These are phyloP conservation scores for Drosophila sproati DNA, from an alignment of 1,140 invertebrate genomes.

Conservation along the genomic window DNA sequence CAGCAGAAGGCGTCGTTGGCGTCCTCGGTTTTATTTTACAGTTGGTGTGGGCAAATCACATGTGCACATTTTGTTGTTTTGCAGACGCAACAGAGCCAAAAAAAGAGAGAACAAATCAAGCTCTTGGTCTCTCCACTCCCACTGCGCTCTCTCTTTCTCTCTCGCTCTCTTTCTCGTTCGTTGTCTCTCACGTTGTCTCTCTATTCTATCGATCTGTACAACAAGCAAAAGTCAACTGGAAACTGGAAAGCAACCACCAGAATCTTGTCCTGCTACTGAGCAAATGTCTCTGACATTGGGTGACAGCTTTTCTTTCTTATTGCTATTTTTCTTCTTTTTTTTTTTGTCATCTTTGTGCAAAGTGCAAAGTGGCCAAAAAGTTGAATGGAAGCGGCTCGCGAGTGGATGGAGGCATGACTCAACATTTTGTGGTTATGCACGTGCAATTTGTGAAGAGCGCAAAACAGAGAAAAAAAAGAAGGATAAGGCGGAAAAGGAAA, in stretches of 20 bases:
- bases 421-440: constrained; percentile 81
- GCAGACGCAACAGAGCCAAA: constrained; percentile 31
- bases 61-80: constrained; percentile 72
- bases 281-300: constrained; percentile 60
- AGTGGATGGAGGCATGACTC: constrained; percentile 52
- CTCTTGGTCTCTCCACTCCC: background rate
- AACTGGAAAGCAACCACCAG: constrained; percentile 79
- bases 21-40: constrained; percentile 45
- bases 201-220: constrained; percentile 67
- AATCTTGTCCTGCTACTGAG: constrained; percentile 42
- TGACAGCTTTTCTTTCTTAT: constrained; percentile 45
- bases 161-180: background rate
- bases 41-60: constrained; percentile 62
- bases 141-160: constrained; percentile 20
- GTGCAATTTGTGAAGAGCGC: constrained; percentile 56
- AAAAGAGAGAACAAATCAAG: constrained; percentile 10
- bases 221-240: constrained; percentile 77
- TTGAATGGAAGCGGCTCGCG: constrained; percentile 36
- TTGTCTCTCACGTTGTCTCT: background rate
- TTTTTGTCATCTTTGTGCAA: constrained; percentile 14
- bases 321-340: constrained; percentile 19
- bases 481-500: constrained; percentile 18
- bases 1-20: constrained; percentile 33
- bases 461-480: constrained; percentile 4
- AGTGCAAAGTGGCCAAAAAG: constrained; percentile 57